phyloP scores from a whole-genome alignment of 2,113 vertebrate species.

The Pseudopipra pipra region DNA sequence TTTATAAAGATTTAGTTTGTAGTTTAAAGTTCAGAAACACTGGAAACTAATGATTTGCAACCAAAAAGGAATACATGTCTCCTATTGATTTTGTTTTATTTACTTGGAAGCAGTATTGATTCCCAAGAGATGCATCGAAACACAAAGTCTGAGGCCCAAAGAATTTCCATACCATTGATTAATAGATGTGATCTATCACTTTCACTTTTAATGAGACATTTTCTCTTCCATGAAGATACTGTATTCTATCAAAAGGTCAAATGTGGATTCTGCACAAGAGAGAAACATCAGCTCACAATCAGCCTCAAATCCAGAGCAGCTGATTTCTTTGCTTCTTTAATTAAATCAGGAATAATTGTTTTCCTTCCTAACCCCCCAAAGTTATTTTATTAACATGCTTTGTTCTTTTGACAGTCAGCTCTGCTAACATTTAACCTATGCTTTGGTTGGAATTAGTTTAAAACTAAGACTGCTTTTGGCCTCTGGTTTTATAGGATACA shows the following conservation, averaged over 20 bases:
- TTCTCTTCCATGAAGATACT: constrained; percentile 45
- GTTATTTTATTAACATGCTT: background rate
- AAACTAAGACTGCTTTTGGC: background rate
- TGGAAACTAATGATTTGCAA: constrained; percentile 71
- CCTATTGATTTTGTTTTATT: constrained; percentile 78
- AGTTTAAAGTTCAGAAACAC: constrained; percentile 62
- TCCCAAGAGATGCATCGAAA: constrained; percentile 67
- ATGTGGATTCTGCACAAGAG: background rate
- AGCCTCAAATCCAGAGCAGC: background rate
- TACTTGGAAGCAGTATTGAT: constrained; percentile 79
- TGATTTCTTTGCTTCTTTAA: background rate
- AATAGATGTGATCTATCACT: constrained; percentile 68
- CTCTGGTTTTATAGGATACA: background rate
- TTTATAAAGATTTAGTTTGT: constrained; percentile 38
- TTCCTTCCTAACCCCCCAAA: background rate
- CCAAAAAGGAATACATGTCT: constrained; percentile 65
- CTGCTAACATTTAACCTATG: background rate
- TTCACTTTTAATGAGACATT: constrained; percentile 74
- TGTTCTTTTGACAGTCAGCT: background rate
- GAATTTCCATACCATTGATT: constrained; percentile 70
- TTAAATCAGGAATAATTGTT: background rate
- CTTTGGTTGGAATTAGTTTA: background rate
- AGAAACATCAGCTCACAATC: background rate
- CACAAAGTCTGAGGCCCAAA: constrained; percentile 46
- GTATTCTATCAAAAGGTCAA: constrained; percentile 46